Conservation (phyloP, 2,113 vertebrate species). For the Alces alces region DNA sequence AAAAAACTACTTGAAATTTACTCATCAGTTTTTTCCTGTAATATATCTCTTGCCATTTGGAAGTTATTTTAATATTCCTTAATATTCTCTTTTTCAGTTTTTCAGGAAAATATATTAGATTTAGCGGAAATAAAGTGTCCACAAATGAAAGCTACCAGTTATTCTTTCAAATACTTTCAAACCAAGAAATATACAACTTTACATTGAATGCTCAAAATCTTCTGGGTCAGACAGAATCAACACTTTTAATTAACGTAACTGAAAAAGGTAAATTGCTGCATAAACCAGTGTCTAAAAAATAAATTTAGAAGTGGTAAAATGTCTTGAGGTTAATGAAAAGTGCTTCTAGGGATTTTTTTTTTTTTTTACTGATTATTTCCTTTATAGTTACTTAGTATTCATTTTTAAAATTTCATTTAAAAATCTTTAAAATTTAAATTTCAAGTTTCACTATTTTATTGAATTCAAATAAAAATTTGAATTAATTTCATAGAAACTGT, state of each 20-base stretch:
- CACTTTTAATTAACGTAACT: slow-evolving; percentile 71
- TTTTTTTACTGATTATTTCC: background rate
- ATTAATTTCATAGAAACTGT: background rate
- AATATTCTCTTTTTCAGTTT: slow-evolving; percentile 70
- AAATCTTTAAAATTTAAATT: background rate
- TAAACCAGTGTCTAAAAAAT: background rate
- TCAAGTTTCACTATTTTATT: background rate
- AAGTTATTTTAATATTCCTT: background rate
- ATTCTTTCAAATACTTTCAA: slow-evolving; percentile 67
- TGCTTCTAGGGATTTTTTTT: background rate
- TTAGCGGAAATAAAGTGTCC: slow-evolving; percentile 28
- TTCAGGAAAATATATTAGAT: slow-evolving; percentile 76
- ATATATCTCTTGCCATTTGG: background rate
- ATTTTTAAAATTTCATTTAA: background rate
- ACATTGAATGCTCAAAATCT: slow-evolving; percentile 74
- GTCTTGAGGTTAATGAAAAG: background rate
- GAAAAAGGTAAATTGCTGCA: slow-evolving; percentile 74
- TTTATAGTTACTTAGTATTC: background rate
- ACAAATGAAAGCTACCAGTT: slow-evolving; percentile 61
- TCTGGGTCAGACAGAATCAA: slow-evolving; percentile 72
- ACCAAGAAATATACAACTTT: slow-evolving; percentile 77
- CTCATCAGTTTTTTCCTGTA: background rate
- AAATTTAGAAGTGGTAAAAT: background rate
- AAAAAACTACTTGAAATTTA: background rate
- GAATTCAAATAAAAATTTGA: slow-evolving; percentile 9